These are phyloP conservation scores for silkworm (Bombyx mori) DNA, from an alignment of 1,140 invertebrate species.

Conservation along the genomic window DNA sequence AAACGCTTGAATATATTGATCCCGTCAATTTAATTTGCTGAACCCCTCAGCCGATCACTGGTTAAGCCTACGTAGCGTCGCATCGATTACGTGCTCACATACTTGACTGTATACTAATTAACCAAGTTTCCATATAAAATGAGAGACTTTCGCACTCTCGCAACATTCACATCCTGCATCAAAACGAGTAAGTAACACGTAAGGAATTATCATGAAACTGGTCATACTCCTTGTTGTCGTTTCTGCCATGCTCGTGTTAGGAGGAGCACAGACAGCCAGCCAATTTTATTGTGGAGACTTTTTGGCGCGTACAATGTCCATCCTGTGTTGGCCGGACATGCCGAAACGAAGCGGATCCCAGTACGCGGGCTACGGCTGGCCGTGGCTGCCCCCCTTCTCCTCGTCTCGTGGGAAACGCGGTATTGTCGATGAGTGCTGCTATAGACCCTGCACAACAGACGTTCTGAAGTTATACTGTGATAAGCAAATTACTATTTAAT, in stretches of 20 bases:
- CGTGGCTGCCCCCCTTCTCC: neutral
- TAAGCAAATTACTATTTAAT: too few relatives aligned
- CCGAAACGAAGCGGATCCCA: slow-evolving; percentile 2
- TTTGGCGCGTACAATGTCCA: slow-evolving; percentile 1
- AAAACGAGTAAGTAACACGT: too few relatives aligned
- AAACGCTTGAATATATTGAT: too few relatives aligned
- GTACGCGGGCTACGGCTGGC: neutral
- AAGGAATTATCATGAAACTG: neutral
- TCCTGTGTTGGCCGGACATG: neutral
- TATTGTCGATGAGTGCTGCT: slow-evolving; percentile 7
- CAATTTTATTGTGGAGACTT: slow-evolving; percentile 6
- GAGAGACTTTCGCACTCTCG: too few relatives aligned
- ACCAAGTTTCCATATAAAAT: neutral
- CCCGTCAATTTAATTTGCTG: too few relatives aligned
- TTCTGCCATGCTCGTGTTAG: neutral
- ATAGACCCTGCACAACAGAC: neutral
- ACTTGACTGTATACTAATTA: neutral
- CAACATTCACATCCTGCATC: too few relatives aligned
- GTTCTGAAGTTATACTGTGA: slow-evolving; percentile 2
- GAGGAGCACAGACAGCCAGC: neutral
- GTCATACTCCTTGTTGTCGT: neutral
- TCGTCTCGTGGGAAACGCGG: neutral
- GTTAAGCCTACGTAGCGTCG: too few relatives aligned
- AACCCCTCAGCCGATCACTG: too few relatives aligned
- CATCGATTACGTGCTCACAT: too few relatives aligned